phyloP scores from a whole-genome alignment of 1,140 invertebrate species.

The Amphibalanus amphitrite region DNA sequence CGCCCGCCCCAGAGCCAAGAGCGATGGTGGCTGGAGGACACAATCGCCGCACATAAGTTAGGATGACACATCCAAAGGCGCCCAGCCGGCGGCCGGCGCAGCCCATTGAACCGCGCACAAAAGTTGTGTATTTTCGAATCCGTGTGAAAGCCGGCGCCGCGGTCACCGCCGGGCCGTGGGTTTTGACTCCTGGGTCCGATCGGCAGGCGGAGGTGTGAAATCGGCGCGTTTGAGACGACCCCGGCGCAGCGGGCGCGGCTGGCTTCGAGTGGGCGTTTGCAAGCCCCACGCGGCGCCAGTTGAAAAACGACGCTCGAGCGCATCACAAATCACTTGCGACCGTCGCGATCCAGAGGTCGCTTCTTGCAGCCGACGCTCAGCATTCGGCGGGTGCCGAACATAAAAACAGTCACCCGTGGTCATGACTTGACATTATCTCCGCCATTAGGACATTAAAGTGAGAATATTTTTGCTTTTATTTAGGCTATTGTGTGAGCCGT shows the following conservation, averaged over 20 bases:
- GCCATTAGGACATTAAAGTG: constrained; percentile 1
- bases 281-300: not conserved
- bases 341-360: not conserved
- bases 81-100: too few species aligned
- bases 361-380: not conserved
- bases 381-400: not conserved
- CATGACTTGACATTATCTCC: constrained; percentile 1
- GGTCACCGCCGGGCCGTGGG: too few species aligned
- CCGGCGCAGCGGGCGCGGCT: not conserved
- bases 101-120: not conserved
- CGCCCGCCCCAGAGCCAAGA: not conserved
- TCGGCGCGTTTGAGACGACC: not conserved
- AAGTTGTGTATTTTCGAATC: constrained; percentile 2
- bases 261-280: not conserved
- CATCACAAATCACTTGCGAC: not conserved
- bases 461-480: constrained; percentile 1
- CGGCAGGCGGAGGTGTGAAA: not conserved
- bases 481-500: not conserved
- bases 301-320: not conserved
- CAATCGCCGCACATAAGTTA: not conserved
- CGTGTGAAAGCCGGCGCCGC: not conserved
- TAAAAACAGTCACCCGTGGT: not conserved
- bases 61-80: not conserved
- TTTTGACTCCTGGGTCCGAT: not conserved
- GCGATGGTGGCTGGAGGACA: not conserved